Evolutionary conservation across 1,140 invertebrate genomes (phyloP).

Genomic region (Tetragnatha versicolor): DNA sequence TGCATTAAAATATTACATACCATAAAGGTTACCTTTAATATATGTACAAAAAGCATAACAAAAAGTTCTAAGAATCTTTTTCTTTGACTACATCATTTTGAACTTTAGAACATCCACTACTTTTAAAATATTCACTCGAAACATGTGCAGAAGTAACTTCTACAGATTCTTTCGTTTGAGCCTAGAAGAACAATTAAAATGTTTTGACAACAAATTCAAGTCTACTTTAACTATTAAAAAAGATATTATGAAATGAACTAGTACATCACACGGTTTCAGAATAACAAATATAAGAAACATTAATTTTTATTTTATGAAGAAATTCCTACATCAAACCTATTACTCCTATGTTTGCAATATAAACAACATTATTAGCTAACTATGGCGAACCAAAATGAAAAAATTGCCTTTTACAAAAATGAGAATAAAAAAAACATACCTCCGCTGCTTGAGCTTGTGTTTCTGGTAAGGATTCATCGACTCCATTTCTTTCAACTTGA

Average conservation of each 20-base stretch:
- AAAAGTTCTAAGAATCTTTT: slow-evolving; percentile 23
- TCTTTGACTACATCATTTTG: slow-evolving; percentile 11
- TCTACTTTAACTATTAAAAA: neutral
- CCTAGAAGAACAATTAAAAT: neutral
- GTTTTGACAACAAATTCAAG: neutral
- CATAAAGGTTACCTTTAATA: slow-evolving; percentile 2
- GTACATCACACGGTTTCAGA: no score
- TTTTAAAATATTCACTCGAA: neutral
- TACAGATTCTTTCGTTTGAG: slow-evolving; percentile 1
- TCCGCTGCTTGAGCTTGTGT: neutral
- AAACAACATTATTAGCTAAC: no score
- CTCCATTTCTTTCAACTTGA: slow-evolving; percentile 3
- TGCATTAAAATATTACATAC: slow-evolving; percentile 16
- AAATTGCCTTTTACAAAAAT: no score
- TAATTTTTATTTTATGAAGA: no score
- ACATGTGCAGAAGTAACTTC: neutral
- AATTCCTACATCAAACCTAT: no score
- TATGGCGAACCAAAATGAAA: no score
- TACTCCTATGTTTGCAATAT: no score
- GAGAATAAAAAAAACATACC: neutral
- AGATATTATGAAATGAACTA: no score
- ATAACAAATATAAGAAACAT: no score
- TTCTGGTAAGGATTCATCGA: neutral
- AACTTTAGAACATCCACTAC: slow-evolving; percentile 21
- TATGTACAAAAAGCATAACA: slow-evolving; percentile 3